Percentiles rank a stretch among this genome's conserved stretches.
Conservation (phyloP, 2,113 vertebrate genomes). For the Noctilio leporinus region DNA sequence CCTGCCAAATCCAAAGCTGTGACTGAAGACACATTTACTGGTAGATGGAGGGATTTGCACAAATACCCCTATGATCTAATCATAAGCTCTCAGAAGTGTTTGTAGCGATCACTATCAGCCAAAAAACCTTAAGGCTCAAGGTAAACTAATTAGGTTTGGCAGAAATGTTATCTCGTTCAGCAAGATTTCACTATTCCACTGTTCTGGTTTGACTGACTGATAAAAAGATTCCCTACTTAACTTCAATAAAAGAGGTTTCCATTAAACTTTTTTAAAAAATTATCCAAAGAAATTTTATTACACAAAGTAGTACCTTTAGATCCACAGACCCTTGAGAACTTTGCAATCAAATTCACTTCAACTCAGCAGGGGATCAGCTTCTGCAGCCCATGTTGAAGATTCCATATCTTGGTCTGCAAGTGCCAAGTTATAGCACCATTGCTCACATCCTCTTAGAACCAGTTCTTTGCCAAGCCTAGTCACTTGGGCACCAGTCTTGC, state of each 20-base stretch:
- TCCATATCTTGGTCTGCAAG: not conserved
- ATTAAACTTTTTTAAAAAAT: not conserved
- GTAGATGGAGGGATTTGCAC: not conserved
- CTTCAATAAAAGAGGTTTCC: not conserved
- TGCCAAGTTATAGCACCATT: fast-evolving
- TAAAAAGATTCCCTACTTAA: not conserved
- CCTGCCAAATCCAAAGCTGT: not conserved
- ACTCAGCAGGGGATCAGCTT: not conserved
- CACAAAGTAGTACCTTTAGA: not conserved
- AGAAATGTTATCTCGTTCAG: not conserved
- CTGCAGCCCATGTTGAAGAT: not conserved
- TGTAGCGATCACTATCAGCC: not conserved
- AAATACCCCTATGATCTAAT: not conserved
- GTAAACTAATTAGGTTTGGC: not conserved
- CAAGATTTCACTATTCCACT: not conserved
- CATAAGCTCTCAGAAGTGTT: not conserved
- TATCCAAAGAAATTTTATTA: not conserved
- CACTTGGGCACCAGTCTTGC: not conserved
- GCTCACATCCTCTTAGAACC: not conserved
- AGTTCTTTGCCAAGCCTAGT: not conserved
- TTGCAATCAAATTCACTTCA: not conserved
- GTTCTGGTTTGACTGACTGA: not conserved
- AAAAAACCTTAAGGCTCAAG: not conserved
- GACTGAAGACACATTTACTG: not conserved
- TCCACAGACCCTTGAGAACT: not conserved